Evolutionary conservation across 2,888 invertebrate species (phyloP).

Genomic region (Chalcosyrphus nemorum): DNA sequence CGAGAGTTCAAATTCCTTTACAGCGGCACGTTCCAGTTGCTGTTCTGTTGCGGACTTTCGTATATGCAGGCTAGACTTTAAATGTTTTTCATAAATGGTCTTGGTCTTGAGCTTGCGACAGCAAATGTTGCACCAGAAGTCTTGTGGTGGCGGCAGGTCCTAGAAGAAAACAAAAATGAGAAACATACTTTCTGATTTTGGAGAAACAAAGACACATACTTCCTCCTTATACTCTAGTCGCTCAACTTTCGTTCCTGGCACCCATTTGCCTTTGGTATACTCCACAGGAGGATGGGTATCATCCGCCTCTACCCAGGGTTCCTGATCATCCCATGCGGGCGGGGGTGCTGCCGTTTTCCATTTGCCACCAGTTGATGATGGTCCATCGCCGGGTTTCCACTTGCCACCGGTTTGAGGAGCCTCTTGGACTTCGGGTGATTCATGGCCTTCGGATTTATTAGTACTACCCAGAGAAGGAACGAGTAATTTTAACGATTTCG

Average conservation of each 20-base stretch:
- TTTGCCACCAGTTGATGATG: slow-evolving; percentile 1
- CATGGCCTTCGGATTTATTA: not conserved
- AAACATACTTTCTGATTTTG: slow-evolving; percentile 77
- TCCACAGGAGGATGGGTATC: slow-evolving; percentile 85
- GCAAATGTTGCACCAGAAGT: slow-evolving; percentile 91
- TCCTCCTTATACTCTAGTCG: slow-evolving; percentile 83
- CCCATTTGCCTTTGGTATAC: slow-evolving; percentile 90
- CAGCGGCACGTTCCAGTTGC: slow-evolving; percentile 86
- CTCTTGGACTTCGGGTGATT: not conserved
- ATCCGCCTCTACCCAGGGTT: slow-evolving; percentile 75
- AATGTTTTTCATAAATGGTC: slow-evolving; percentile 89
- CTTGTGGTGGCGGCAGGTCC: slow-evolving; percentile 44
- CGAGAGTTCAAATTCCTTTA: slow-evolving; percentile 74
- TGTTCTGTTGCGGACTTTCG: slow-evolving; percentile 86
- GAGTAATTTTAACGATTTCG: not conserved
- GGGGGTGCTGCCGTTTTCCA: slow-evolving; percentile 40
- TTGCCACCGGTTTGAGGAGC: slow-evolving; percentile 7
- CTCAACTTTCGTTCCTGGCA: slow-evolving; percentile 86
- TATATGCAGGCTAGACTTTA: slow-evolving; percentile 88
- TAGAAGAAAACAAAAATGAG: slow-evolving; percentile 80
- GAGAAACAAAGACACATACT: slow-evolving; percentile 81
- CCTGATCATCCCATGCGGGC: slow-evolving; percentile 80
- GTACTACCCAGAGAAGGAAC: not conserved
- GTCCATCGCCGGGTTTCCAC: not conserved
- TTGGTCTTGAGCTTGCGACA: slow-evolving; percentile 89